A percentile compares a stretch with the other conserved stretches of the same genome.
Evolutionary conservation across 2,797 vertebrate genomes (phyloP).

Genomic region (Sparidentex hasta): DNA sequence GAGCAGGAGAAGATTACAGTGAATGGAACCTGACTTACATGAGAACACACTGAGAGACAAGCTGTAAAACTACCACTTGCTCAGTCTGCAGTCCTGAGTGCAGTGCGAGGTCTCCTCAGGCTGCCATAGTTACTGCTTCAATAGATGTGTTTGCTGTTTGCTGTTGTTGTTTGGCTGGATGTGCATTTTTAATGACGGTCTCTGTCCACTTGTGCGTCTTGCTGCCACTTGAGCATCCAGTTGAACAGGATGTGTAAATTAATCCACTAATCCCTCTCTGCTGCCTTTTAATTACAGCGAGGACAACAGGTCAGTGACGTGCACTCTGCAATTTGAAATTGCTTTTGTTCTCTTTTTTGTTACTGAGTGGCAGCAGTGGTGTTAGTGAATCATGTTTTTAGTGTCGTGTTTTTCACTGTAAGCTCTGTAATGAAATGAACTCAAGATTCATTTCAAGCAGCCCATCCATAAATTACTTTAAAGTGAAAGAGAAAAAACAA

Average conservation of each 20-base stretch:
- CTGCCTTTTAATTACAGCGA: conserved; percentile 69
- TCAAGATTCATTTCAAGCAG: conserved; percentile 11
- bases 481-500: background rate
- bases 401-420: conserved; percentile 1
- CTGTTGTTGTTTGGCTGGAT: conserved; percentile 34
- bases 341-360: conserved; percentile 47
- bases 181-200: conserved; percentile 51
- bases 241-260: conserved; percentile 64
- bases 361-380: background rate
- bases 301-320: conserved; percentile 60
- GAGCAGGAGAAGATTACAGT: conserved; percentile 17
- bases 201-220: conserved; percentile 42
- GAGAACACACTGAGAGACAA: background rate
- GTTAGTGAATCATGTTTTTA: conserved; percentile 37
- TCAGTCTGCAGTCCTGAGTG: conserved; percentile 1
- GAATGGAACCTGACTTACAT: background rate
- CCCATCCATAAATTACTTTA: background rate
- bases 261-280: conserved; percentile 69
- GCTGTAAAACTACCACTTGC: conserved; percentile 1
- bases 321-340: conserved; percentile 49
- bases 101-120: conserved; percentile 1
- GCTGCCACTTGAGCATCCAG: conserved; percentile 53
- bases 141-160: conserved; percentile 15
- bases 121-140: conserved; percentile 29
- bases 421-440: conserved; percentile 2